Base-by-base conservation (phyloP, 2,888 invertebrate genomes). In the Nephrotoma appendiculata region DNA sequence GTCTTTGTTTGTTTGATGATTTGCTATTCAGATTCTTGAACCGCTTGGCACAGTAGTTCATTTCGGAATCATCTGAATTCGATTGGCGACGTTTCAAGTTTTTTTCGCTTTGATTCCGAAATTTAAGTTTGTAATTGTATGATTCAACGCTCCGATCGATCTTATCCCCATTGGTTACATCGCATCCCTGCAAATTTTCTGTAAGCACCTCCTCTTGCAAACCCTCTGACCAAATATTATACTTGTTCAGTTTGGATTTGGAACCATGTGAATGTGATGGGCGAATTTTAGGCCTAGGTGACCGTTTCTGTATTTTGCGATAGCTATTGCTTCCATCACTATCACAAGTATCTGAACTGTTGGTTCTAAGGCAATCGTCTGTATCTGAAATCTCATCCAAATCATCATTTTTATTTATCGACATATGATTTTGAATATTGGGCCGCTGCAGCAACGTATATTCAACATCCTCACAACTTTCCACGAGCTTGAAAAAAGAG, bases 181-280 rank as follows among this genome's bases (percentile, higher is more conserved):
- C 96, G 91, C 96, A 96, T 83, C 94, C 94, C 11, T 94, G 94
- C 92, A 97, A 93, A 89, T 96, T 95, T 90, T 96, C 95, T 42
- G 95, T 95, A 86, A 97, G 91, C 0, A 95, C 93, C 88, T 97
- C 96, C 90, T 97, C 97, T 92, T 96, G 94, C n/a, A 94, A 90
- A 41, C 94, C 92, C 88, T 93, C 93, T 88, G 93, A 93, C 97
- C 97, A 97, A 88, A 97, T 93, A 90, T 96, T 95, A 89, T 96
- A 96, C 90, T 95, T 95, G 88, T 93, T 93, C 88, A 93, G 94
- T 31, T 91, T 92, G 0, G 92, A 92, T 87, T 31, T 71, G 3
- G 5, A 4, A 2, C 71, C 71, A 9, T 89, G 90, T 1, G 90
- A 89, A n/a, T 42, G 71, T 19, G 71, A 71, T 31, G 71, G 71